Evolutionary conservation across 2,113 vertebrate genomes (phyloP).

Genomic region (Meleagris gallopavo): DNA sequence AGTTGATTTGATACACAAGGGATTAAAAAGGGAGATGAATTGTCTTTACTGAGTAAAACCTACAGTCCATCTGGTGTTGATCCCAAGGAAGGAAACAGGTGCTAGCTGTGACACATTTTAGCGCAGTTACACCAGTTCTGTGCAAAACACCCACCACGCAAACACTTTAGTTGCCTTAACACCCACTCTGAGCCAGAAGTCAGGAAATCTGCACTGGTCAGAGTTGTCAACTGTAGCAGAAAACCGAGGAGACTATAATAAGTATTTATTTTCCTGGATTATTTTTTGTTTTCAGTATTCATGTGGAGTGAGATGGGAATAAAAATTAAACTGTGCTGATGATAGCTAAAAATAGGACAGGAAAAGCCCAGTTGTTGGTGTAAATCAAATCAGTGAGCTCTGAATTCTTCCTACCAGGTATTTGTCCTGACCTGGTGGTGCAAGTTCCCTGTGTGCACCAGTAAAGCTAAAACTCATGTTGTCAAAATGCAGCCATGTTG

Average conservation of each 20-base stretch:
- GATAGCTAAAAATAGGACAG: background rate
- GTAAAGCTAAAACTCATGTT: background rate
- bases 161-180: background rate
- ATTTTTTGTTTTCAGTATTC: background rate
- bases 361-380: background rate
- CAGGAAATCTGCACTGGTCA: background rate
- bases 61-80: slow-evolving; percentile 13
- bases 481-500: background rate
- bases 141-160: background rate
- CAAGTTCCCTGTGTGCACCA: background rate
- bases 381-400: background rate
- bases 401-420: background rate
- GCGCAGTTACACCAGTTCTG: background rate
- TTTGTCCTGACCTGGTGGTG: background rate
- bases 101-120: slow-evolving; percentile 9
- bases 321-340: background rate
- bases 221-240: background rate
- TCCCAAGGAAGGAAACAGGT: slow-evolving; percentile 29
- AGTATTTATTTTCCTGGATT: background rate
- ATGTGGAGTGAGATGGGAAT: background rate
- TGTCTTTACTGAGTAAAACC: slow-evolving; percentile 15
- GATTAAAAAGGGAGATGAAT: background rate
- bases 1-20: background rate
- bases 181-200: background rate
- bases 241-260: background rate